phyloP scores from a whole-genome alignment of 1,140 invertebrate species.

The Musca vetustissima region DNA sequence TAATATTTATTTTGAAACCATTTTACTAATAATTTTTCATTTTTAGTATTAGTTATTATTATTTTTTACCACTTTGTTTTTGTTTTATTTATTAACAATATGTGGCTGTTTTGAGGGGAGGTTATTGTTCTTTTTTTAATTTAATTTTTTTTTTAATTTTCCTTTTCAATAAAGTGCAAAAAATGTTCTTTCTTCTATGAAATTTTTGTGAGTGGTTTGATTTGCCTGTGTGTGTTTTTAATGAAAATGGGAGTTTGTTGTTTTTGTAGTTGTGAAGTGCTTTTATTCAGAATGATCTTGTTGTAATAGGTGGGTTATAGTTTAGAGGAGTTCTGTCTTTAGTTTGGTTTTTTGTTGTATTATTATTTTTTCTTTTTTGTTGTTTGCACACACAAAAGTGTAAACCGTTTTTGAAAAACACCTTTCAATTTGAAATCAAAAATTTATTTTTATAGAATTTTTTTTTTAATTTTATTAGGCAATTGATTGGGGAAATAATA shows the following conservation, averaged over 20 bases:
- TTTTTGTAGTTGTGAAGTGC: neutral
- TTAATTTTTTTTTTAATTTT: neutral
- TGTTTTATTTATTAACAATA: neutral
- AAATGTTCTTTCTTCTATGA: neutral
- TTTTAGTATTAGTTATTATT: constrained; percentile 12
- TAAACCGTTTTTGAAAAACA: no score
- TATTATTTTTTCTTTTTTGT: no score
- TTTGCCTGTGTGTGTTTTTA: neutral
- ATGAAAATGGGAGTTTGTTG: neutral
- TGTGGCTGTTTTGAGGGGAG: no score
- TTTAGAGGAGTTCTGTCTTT: constrained; percentile 15
- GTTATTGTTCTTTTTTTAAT: neutral
- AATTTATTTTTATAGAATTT: no score
- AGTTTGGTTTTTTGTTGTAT: neutral
- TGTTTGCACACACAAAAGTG: neutral
- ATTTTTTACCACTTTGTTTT: neutral
- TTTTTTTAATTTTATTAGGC: no score
- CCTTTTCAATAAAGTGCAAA: constrained; percentile 17
- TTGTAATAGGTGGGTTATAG: constrained; percentile 22
- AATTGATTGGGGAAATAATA: no score
- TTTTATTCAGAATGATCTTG: neutral
- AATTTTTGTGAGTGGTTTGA: neutral
- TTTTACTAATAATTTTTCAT: constrained; percentile 17
- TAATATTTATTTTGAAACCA: constrained; percentile 23
- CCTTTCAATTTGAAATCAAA: no score